Evolutionary conservation across 2,797 vertebrate species (phyloP).

Genomic region (Ptychadena robeensis): DNA sequence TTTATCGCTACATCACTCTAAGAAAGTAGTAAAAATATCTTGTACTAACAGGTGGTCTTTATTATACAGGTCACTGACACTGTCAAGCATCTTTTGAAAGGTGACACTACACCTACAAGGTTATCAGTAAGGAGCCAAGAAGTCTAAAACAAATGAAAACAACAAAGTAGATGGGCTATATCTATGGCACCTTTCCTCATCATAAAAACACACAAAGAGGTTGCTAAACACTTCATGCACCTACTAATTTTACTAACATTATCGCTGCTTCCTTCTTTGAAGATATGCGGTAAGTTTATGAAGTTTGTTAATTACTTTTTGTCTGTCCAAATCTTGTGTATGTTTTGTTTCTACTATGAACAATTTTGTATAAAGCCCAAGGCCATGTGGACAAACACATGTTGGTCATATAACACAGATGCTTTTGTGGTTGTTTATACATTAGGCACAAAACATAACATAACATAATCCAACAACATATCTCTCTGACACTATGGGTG

Average conservation of each 20-base stretch:
- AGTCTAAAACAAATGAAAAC: slow-evolving; percentile 71
- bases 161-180: slow-evolving; percentile 68
- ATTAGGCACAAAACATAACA: too few relatives aligned
- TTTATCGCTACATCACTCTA: slow-evolving; percentile 44
- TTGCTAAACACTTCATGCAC: slow-evolving; percentile 62
- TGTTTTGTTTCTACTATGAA: background rate
- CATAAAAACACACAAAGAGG: slow-evolving; percentile 67
- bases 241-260: slow-evolving; percentile 45
- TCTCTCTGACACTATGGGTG: background rate
- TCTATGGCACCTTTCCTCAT: slow-evolving; percentile 65
- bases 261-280: slow-evolving; percentile 5
- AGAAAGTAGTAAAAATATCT: slow-evolving; percentile 60
- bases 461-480: too few relatives aligned
- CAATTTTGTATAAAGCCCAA: background rate
- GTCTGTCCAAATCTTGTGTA: background rate
- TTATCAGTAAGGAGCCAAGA: slow-evolving; percentile 67
- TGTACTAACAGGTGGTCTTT: slow-evolving; percentile 63
- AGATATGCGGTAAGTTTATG: background rate
- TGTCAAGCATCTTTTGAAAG: slow-evolving; percentile 67
- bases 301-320: background rate
- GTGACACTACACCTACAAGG: slow-evolving; percentile 66
- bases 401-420: background rate
- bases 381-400: too few relatives aligned
- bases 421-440: background rate
- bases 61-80: slow-evolving; percentile 65